A percentile compares a stretch with the other conserved stretches of the same genome.
Conservation (phyloP, 2,888 invertebrate species). For the Agrotis exclamationis region DNA sequence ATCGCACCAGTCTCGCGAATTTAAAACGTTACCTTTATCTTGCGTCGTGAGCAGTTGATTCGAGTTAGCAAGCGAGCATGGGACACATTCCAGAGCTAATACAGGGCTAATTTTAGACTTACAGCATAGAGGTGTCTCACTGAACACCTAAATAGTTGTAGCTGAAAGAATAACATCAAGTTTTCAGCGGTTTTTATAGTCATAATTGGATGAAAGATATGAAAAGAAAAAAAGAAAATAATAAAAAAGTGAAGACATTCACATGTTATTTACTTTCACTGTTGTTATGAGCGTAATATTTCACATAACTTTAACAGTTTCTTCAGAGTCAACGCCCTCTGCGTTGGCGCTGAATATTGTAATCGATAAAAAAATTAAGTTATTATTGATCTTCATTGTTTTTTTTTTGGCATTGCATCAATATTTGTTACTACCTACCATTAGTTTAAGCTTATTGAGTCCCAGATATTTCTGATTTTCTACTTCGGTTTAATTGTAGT, state of each 20-base stretch:
- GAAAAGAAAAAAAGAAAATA: background rate
- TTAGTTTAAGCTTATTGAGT: no score
- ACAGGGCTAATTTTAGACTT: constrained; percentile 65
- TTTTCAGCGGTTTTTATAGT: constrained; percentile 28
- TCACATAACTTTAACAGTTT: constrained; percentile 22
- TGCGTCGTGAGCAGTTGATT: constrained; percentile 51
- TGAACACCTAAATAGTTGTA: constrained; percentile 49
- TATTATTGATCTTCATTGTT: no score
- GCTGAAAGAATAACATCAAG: constrained; percentile 50
- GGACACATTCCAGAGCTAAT: constrained; percentile 68
- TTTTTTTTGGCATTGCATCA: no score
- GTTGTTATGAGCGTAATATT: constrained; percentile 20
- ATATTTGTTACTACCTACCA: no score
- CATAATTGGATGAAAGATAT: constrained; percentile 3
- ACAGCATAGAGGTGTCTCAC: constrained; percentile 53
- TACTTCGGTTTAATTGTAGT: no score
- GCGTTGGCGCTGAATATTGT: constrained; percentile 9
- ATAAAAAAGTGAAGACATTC: background rate
- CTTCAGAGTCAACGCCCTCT: constrained; percentile 32
- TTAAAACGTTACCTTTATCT: constrained; percentile 49
- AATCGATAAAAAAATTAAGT: no score
- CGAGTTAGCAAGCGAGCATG: constrained; percentile 49
- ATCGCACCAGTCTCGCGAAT: constrained; percentile 40
- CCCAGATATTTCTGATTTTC: no score
- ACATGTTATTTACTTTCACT: constrained; percentile 29